Percentiles rank a stretch among this genome's conserved stretches.
Conservation (phyloP, 2,888 invertebrate genomes). For the Spisula solida region DNA sequence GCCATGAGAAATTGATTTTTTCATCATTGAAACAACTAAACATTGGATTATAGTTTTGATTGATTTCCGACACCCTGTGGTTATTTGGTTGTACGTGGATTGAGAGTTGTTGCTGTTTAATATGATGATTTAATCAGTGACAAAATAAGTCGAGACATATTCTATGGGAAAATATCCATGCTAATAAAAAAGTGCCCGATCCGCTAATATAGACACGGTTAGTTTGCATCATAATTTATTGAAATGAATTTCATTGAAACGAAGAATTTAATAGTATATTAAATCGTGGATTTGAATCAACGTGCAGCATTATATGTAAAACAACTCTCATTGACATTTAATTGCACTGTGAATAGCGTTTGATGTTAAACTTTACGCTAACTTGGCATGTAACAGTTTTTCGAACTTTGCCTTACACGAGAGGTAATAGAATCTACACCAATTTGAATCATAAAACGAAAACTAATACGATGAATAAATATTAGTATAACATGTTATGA, state of each 20-base stretch:
- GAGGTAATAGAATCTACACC: no score
- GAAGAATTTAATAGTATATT: not conserved
- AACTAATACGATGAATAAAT: not conserved
- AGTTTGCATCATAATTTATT: not conserved
- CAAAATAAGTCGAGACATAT: not conserved
- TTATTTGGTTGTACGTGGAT: no score
- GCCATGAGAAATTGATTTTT: not conserved
- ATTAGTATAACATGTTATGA: conserved; percentile 13
- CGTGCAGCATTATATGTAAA: not conserved
- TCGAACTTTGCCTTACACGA: not conserved
- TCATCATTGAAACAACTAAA: not conserved
- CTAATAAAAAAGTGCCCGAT: not conserved
- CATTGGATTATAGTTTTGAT: not conserved
- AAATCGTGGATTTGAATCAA: not conserved
- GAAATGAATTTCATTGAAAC: not conserved
- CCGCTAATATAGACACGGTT: not conserved
- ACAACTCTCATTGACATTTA: not conserved
- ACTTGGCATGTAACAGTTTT: not conserved
- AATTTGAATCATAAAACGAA: not conserved
- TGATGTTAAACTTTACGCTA: not conserved
- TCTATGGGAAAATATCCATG: conserved; percentile 8
- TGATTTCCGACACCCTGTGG: not conserved
- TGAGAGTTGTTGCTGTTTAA: not conserved
- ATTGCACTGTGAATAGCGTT: not conserved
- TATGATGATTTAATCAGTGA: not conserved